phyloP scores from a whole-genome alignment of 1,140 invertebrate species.

The Drosophila tropicalis region DNA sequence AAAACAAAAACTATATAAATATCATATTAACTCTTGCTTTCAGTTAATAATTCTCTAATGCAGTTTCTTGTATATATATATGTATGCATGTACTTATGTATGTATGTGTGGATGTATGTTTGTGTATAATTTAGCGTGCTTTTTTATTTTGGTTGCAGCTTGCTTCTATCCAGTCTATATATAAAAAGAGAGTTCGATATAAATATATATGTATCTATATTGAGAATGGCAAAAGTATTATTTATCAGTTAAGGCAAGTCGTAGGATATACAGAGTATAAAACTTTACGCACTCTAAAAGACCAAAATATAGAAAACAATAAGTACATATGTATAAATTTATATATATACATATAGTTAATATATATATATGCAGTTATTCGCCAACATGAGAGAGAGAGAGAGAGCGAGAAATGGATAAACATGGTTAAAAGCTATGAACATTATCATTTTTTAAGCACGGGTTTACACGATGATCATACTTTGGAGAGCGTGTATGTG shows the following conservation, averaged over 20 bases:
- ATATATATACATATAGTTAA: slow-evolving; percentile 37
- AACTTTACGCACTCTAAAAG: slow-evolving; percentile 69
- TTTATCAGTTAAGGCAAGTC: slow-evolving; percentile 38
- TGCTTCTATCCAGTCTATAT: slow-evolving; percentile 45
- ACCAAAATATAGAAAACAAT: slow-evolving; percentile 37
- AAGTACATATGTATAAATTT: slow-evolving; percentile 28
- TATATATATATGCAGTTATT: slow-evolving; percentile 40
- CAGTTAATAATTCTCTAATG: neutral
- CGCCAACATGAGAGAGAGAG: slow-evolving; percentile 23
- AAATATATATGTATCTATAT: neutral
- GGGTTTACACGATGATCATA: slow-evolving; percentile 29
- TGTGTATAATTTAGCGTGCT: slow-evolving; percentile 39
- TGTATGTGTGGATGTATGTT: slow-evolving; percentile 7
- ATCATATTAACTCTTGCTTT: no score
- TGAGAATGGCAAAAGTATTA: slow-evolving; percentile 31
- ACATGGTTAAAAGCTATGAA: slow-evolving; percentile 71
- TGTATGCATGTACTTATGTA: neutral
- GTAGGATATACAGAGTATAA: slow-evolving; percentile 47
- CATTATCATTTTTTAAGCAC: slow-evolving; percentile 44
- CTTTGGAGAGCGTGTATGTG: slow-evolving; percentile 4
- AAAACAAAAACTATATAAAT: neutral
- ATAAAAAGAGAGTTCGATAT: neutral
- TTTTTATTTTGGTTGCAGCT: slow-evolving; percentile 35
- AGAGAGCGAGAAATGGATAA: slow-evolving; percentile 45
- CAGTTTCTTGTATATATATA: slow-evolving; percentile 34